Evolutionary conservation across 1,140 invertebrate species (phyloP).

Genomic region (Oncopodura yosiiana): DNA sequence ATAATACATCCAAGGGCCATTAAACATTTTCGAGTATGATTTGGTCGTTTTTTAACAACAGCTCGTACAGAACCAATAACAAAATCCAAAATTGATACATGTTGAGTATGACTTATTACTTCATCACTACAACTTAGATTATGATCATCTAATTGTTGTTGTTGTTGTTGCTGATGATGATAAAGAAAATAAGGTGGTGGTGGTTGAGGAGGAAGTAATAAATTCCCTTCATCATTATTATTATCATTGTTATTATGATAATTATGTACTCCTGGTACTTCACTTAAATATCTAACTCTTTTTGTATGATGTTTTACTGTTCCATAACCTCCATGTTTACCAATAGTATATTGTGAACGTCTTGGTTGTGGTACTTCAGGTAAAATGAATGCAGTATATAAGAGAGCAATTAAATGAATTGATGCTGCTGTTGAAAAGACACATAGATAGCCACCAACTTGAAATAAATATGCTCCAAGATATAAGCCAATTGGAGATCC

Average conservation of each 20-base stretch:
- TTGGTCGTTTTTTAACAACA: conserved; percentile 25
- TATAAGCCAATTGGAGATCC: conserved; percentile 30
- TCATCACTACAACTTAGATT: neutral
- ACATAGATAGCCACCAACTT: conserved; percentile 27
- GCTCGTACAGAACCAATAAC: conserved; percentile 28
- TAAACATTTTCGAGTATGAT: conserved; percentile 32
- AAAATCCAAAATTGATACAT: conserved; percentile 21
- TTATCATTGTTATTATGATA: neutral
- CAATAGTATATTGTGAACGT: conserved; percentile 9
- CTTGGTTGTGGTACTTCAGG: conserved; percentile 32
- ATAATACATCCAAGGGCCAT: conserved; percentile 28
- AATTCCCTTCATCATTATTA: conserved; percentile 1
- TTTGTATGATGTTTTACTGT: conserved; percentile 6
- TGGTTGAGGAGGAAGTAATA: neutral
- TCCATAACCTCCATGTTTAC: conserved; percentile 31
- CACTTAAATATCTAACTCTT: conserved; percentile 27
- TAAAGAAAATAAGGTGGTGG: too few relatives aligned
- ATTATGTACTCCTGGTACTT: conserved; percentile 3
- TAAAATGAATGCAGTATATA: conserved; percentile 27
- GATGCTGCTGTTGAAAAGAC: conserved; percentile 25
- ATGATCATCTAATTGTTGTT: neutral
- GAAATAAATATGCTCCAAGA: conserved; percentile 28
- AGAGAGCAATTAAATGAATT: conserved; percentile 23
- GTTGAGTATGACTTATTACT: neutral
- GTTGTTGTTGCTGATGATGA: neutral